These are phyloP conservation scores for Myxocyprinus asiaticus DNA, from an alignment of 2,113 vertebrate genomes.

Conservation along the genomic window DNA sequence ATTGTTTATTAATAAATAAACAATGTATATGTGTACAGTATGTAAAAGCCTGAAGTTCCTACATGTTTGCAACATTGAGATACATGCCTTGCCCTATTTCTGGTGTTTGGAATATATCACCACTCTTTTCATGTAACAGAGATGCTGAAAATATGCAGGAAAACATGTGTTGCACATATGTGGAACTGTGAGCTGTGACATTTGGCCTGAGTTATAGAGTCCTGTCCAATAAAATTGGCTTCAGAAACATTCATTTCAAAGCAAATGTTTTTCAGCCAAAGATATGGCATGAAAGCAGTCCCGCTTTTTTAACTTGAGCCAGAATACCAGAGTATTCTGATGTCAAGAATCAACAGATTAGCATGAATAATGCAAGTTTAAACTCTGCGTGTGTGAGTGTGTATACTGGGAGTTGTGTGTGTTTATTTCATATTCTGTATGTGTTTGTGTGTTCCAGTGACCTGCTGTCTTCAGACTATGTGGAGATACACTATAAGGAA, in stretches of 20 bases:
- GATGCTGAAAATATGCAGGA: neutral
- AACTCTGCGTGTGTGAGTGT: neutral
- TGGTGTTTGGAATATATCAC: too few species aligned
- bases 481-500: constrained; percentile 93
- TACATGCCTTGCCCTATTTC: too few species aligned
- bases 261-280: neutral
- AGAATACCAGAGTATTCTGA: neutral
- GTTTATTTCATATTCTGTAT: constrained; percentile 21
- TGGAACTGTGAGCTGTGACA: neutral
- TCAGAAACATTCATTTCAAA: neutral
- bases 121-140: neutral
- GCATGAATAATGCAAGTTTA: constrained; percentile 14
- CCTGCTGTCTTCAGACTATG: constrained; percentile 92
- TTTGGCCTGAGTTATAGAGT: neutral
- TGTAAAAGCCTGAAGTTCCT: too few species aligned
- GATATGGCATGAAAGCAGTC: neutral
- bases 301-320: neutral
- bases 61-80: too few species aligned
- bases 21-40: too few species aligned
- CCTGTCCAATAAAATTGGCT: neutral
- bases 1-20: too few species aligned
- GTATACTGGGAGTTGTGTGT: too few species aligned
- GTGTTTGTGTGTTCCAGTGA: constrained; percentile 77
- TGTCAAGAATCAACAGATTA: constrained; percentile 47
- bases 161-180: constrained; percentile 9